Percentiles rank a stretch among this genome's conserved stretches.
These are phyloP conservation scores for Drosophila paracracens DNA, from an alignment of 2,888 invertebrate genomes.

Conservation along the genomic window DNA sequence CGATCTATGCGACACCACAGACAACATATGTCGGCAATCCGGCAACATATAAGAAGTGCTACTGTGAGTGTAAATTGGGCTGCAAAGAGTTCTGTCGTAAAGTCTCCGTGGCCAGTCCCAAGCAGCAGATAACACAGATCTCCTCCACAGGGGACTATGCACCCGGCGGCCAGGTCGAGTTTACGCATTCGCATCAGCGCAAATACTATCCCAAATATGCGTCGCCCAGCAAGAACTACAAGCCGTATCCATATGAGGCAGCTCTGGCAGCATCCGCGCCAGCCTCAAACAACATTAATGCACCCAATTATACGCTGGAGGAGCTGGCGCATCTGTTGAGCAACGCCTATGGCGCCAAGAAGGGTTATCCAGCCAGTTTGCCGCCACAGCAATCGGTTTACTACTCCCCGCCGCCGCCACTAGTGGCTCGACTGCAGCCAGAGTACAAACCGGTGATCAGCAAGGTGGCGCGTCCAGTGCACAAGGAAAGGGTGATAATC, in stretches of 20 bases:
- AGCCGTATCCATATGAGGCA: constrained; percentile 53
- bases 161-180: constrained; percentile 67
- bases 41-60: constrained; percentile 71
- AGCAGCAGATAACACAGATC: constrained; percentile 73
- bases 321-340: constrained; percentile 66
- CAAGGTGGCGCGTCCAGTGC: constrained; percentile 12
- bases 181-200: constrained; percentile 71
- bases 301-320: constrained; percentile 70
- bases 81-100: constrained; percentile 82
- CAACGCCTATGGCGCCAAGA: constrained; percentile 57
- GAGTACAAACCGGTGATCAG: constrained; percentile 23
- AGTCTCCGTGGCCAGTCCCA: constrained; percentile 53
- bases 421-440: constrained; percentile 18
- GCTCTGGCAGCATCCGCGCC: constrained; percentile 37
- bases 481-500: constrained; percentile 23
- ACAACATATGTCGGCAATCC: constrained; percentile 13
- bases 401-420: constrained; percentile 19
- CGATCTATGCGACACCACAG: background rate
- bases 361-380: constrained; percentile 40
- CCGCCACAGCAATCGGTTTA: constrained; percentile 24
- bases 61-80: constrained; percentile 79
- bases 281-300: constrained; percentile 51
- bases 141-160: constrained; percentile 63
- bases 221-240: constrained; percentile 30
- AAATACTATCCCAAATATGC: constrained; percentile 62